Evolutionary conservation across 2,888 invertebrate species (phyloP).

Genomic region (Dryobota labecula): DNA sequence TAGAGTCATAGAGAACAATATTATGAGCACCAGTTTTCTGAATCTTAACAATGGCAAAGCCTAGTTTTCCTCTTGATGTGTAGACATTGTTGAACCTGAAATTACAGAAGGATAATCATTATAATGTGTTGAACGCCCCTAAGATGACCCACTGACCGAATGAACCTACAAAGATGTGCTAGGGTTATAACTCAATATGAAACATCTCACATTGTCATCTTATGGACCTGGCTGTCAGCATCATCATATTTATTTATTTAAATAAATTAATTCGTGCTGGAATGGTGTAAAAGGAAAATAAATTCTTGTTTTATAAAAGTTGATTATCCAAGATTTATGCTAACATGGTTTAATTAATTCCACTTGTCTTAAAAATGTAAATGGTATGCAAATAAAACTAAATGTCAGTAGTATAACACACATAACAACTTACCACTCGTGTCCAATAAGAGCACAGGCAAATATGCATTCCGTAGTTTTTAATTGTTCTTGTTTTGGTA

Average conservation of each 20-base stretch:
- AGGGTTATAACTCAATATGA: neutral
- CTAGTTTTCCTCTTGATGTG: slow-evolving; percentile 80
- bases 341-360: neutral
- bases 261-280: neutral
- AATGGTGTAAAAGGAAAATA: neutral
- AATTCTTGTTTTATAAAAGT: neutral
- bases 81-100: slow-evolving; percentile 79
- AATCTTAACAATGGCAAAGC: slow-evolving; percentile 83
- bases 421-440: slow-evolving; percentile 80
- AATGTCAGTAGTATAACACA: slow-evolving; percentile 21
- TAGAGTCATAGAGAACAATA: slow-evolving; percentile 83
- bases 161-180: neutral
- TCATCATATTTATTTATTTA: neutral
- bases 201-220: neutral
- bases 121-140: neutral
- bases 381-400: slow-evolving; percentile 11
- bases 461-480: slow-evolving; percentile 79
- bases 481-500: slow-evolving; percentile 69
- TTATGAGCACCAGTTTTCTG: slow-evolving; percentile 74
- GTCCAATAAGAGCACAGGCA: slow-evolving; percentile 81
- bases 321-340: neutral
- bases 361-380: neutral
- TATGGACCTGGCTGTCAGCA: neutral
- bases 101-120: slow-evolving; percentile 9
- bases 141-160: no score